Conservation (phyloP, 2,888 invertebrate species). For the Aplocera efformata region DNA sequence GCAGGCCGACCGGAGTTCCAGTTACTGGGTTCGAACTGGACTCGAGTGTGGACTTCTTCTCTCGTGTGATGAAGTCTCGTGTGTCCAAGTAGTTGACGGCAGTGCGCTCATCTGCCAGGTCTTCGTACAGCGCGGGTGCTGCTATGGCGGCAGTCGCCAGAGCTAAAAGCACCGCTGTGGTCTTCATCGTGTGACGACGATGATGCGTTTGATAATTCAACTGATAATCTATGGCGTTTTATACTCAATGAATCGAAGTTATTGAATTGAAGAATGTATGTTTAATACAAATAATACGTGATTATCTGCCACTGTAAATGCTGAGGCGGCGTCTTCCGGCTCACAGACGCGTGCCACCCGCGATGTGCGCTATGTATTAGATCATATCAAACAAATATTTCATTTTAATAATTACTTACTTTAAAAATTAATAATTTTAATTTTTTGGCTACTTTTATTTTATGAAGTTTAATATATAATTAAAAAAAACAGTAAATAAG, state of each 20-base stretch:
- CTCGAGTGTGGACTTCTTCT: constrained; percentile 50
- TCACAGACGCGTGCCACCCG: constrained; percentile 1
- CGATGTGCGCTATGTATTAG: constrained; percentile 7
- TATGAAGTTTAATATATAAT: no score
- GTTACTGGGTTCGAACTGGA: constrained; percentile 8
- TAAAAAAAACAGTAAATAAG: no score
- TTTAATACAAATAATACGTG: constrained; percentile 54
- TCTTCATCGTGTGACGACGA: constrained; percentile 61
- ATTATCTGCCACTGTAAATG: constrained; percentile 38
- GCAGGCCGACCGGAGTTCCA: constrained; percentile 12
- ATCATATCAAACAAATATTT: no score
- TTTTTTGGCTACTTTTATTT: no score
- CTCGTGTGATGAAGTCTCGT: constrained; percentile 34
- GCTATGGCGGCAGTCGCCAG: constrained; percentile 51
- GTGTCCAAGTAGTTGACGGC: constrained; percentile 11
- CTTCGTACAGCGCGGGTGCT: constrained; percentile 49
- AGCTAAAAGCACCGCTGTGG: constrained; percentile 56
- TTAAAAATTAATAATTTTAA: no score
- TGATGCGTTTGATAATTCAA: constrained; percentile 48
- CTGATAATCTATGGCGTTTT: constrained; percentile 42
- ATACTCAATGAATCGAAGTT: constrained; percentile 58
- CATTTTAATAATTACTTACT: no score
- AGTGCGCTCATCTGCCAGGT: constrained; percentile 28
- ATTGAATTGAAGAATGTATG: constrained; percentile 23
- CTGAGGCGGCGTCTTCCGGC: constrained; percentile 46